Conservation (phyloP, 2,888 invertebrate genomes). For the Agrypnus murinus region DNA sequence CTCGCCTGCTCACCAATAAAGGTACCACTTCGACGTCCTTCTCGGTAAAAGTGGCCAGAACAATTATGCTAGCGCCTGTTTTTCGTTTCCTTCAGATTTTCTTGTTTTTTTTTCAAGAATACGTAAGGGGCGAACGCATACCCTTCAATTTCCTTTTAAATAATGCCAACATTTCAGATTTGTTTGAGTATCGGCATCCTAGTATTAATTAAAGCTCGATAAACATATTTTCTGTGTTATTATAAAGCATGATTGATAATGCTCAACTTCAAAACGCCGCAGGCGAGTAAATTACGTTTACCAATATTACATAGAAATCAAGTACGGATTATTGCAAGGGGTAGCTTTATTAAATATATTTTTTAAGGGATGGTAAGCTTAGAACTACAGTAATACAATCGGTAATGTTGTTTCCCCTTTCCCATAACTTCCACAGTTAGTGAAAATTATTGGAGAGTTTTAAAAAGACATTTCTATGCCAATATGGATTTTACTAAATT, state of each 20-base stretch:
- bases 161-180: conserved; percentile 10
- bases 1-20: conserved; percentile 57
- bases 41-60: conserved; percentile 60
- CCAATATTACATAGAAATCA: conserved; percentile 29
- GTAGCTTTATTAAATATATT: not conserved
- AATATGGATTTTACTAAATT: too few species aligned
- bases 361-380: not conserved
- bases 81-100: conserved; percentile 56
- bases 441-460: too few species aligned
- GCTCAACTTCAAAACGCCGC: conserved; percentile 26
- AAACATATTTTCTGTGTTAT: conserved; percentile 31
- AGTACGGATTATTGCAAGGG: not conserved
- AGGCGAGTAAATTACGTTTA: conserved; percentile 23
- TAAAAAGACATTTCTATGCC: too few species aligned
- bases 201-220: conserved; percentile 32
- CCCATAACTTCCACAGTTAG: too few species aligned
- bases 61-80: conserved; percentile 61
- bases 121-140: conserved; percentile 11
- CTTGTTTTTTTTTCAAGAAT: conserved; percentile 33
- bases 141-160: conserved; percentile 15
- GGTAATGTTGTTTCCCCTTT: too few species aligned
- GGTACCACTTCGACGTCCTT: conserved; percentile 47
- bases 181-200: conserved; percentile 20
- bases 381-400: too few species aligned
- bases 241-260: conserved; percentile 32